These are phyloP conservation scores for Spodoptera exigua DNA, from an alignment of 2,888 invertebrate species.

Conservation along the genomic window DNA sequence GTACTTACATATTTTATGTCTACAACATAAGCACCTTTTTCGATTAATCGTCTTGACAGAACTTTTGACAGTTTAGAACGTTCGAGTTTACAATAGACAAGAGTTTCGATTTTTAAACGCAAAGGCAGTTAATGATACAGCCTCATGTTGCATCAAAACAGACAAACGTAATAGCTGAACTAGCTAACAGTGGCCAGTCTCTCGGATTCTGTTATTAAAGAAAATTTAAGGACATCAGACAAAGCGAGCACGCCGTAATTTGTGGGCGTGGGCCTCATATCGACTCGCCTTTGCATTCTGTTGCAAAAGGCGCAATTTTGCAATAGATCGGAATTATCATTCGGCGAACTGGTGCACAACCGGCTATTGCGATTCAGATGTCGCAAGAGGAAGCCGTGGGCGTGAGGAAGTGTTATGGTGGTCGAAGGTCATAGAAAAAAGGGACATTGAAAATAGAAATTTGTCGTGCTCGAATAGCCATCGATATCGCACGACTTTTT, in stretches of 20 bases:
- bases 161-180: conserved; percentile 28
- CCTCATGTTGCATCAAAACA: conserved; percentile 13
- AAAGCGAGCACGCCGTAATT: conserved; percentile 79
- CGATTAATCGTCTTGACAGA: conserved; percentile 17
- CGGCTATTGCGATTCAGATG: conserved; percentile 71
- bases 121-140: conserved; percentile 18
- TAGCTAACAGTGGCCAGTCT: conserved; percentile 35
- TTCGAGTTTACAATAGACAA: conserved; percentile 15
- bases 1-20: conserved; percentile 45
- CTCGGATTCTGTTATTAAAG: conserved; percentile 57
- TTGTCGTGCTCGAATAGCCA: conserved; percentile 65
- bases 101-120: neutral
- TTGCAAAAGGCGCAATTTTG: conserved; percentile 80
- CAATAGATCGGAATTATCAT: conserved; percentile 88
- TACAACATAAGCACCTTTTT: conserved; percentile 28
- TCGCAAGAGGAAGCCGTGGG: conserved; percentile 81
- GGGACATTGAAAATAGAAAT: conserved; percentile 74
- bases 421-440: conserved; percentile 77
- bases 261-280: conserved; percentile 84
- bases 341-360: conserved; percentile 87
- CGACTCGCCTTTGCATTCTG: conserved; percentile 81
- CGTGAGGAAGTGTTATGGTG: conserved; percentile 81
- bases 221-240: conserved; percentile 73
- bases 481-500: conserved; percentile 50
- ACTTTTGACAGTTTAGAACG: neutral